Percentiles rank a stretch among this genome's conserved stretches.
phyloP scores from a whole-genome alignment of 2,797 vertebrate species.

The Melanotaenia boesemani region DNA sequence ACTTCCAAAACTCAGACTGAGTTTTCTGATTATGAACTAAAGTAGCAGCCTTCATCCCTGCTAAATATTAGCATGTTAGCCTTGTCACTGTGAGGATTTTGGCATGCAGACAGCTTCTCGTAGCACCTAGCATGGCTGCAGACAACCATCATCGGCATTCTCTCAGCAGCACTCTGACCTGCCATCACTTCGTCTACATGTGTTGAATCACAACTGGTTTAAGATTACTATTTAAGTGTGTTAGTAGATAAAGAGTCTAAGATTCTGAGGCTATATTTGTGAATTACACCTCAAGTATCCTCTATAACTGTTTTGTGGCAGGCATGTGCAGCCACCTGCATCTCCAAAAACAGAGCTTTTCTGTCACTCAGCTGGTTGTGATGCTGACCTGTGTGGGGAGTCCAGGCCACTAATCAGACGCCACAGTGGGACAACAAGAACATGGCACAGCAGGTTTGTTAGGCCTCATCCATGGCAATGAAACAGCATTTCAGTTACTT shows the following conservation, averaged over 20 bases:
- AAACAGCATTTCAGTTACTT: slow-evolving; percentile 1
- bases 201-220: not conserved
- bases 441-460: slow-evolving; percentile 25
- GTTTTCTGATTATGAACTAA: not conserved
- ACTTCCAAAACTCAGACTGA: not conserved
- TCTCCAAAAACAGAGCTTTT: not conserved
- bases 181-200: not conserved
- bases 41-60: not conserved
- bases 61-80: not conserved
- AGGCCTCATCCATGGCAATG: slow-evolving; percentile 23
- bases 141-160: not conserved
- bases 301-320: slow-evolving; percentile 10
- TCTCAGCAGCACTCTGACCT: not conserved
- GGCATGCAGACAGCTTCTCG: not conserved
- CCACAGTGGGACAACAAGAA: slow-evolving; percentile 7
- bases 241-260: not conserved
- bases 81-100: not conserved
- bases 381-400: slow-evolving; percentile 10
- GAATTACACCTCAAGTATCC: not conserved
- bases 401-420: slow-evolving; percentile 29
- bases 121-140: not conserved
- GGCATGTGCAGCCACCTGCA: not conserved
- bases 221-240: not conserved
- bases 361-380: slow-evolving; percentile 13
- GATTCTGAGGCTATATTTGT: not conserved